These are phyloP conservation scores for Tenthredo mesomela DNA, from an alignment of 2,888 invertebrate species.

Conservation along the genomic window DNA sequence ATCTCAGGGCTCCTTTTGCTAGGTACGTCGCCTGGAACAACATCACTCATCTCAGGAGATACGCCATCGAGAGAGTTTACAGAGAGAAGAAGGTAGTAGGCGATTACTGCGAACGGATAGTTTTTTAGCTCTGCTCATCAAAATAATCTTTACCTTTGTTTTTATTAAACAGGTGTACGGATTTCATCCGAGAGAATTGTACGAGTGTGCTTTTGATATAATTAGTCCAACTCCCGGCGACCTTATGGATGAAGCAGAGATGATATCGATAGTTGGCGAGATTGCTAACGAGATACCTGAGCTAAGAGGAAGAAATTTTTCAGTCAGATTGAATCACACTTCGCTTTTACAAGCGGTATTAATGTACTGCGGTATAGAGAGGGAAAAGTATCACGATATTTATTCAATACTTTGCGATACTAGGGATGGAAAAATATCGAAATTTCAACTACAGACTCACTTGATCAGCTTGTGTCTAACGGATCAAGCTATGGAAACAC, in stretches of 20 bases:
- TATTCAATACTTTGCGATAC: constrained; percentile 79
- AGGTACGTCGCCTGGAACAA: constrained; percentile 90
- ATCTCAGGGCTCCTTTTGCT: constrained; percentile 90
- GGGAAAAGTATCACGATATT: constrained; percentile 82
- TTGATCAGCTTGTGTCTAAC: constrained; percentile 85
- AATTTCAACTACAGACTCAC: constrained; percentile 86
- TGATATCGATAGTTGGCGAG: constrained; percentile 89
- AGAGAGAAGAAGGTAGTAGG: constrained; percentile 87
- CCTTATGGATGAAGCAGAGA: constrained; percentile 91
- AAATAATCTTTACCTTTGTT: not conserved
- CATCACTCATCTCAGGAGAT: constrained; percentile 89
- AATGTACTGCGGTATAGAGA: constrained; percentile 89
- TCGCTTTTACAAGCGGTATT: constrained; percentile 88
- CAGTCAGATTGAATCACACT: constrained; percentile 89
- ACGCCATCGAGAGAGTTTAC: constrained; percentile 92
- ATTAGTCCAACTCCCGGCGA: constrained; percentile 87
- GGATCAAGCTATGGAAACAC: constrained; percentile 82
- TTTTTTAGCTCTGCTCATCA: not conserved
- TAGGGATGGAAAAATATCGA: constrained; percentile 83
- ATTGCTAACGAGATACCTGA: constrained; percentile 85
- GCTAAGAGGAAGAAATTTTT: constrained; percentile 83
- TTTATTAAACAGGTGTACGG: constrained; percentile 79
- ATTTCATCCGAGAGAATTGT: constrained; percentile 93
- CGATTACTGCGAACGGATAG: not conserved
- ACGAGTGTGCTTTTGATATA: constrained; percentile 96